Evolutionary conservation across 2,113 vertebrate species (phyloP).

Genomic region (Ascaphus truei): DNA sequence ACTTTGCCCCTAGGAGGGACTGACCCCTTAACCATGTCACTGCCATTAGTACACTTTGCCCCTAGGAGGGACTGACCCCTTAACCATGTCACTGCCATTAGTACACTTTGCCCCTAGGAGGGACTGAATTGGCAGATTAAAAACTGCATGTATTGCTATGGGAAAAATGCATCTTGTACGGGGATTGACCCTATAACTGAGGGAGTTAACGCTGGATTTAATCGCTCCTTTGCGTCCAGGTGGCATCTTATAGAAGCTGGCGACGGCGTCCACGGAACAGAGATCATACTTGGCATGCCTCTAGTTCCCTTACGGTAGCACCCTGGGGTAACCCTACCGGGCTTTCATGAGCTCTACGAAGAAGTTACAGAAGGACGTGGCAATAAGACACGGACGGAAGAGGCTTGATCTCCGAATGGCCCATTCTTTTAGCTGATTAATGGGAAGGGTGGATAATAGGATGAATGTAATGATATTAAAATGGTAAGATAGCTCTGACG

Average conservation of each 20-base stretch:
- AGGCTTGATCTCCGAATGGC: slow-evolving; percentile 3
- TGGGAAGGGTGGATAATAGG: too few relatives aligned
- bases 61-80: too few relatives aligned
- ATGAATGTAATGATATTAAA: too few relatives aligned
- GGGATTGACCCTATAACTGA: neutral
- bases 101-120: too few relatives aligned
- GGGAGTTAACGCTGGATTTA: too few relatives aligned
- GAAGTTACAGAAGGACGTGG: slow-evolving; percentile 6
- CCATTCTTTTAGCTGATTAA: neutral
- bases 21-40: too few relatives aligned
- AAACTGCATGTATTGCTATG: too few relatives aligned
- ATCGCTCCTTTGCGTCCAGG: neutral
- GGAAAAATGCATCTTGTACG: neutral
- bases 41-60: too few relatives aligned
- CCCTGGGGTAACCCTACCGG: neutral
- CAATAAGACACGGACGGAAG: slow-evolving; percentile 9
- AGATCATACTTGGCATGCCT: neutral
- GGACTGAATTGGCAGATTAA: too few relatives aligned
- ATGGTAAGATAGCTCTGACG: too few relatives aligned
- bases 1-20: too few relatives aligned
- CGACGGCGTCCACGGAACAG: neutral
- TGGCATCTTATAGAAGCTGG: neutral
- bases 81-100: too few relatives aligned
- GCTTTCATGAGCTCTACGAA: slow-evolving; percentile 2
- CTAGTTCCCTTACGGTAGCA: slow-evolving; percentile 2